Base-by-base conservation (phyloP, 2,113 vertebrate species). In the Albula glossodonta region DNA sequence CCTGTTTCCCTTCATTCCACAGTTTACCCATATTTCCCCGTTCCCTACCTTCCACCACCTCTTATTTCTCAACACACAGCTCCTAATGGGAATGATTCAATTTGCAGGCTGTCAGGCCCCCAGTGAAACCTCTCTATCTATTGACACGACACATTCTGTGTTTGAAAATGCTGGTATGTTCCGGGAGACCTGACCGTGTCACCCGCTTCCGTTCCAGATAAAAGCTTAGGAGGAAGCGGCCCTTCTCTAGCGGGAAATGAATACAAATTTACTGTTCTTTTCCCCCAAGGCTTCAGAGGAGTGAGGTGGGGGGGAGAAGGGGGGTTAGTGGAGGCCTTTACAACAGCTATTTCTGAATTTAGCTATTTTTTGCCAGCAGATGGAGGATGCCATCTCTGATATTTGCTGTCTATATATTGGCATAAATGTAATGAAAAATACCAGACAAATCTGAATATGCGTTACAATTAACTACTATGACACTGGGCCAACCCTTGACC, bases 361-460 rank as follows among this genome's bases (percentile, higher is more conserved):
- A n/a, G n/a, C n/a, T n/a, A n/a, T n/a, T 94, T 89, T 89, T 85
- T 84, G 91, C 92, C 93, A 95, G 94, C 95, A 96, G 96, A 96
- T 94, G 95, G 95, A 86, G 93, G 90, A 91, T 50, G 90, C 87
- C 87, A 88, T 93, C 83, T 88, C 74, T 85, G 79, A 82, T 86
- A 85, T 84, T 87, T 83, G 41, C 81, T 86, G 82, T 86, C 78
- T 83, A 82, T 86, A 6, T 41, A 41, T 41, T 41, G 31, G 31
- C 31, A 41, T 41, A 41, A 41, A 41, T 41, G 31, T 41, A 41
- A 41, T 41, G 31, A 41, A 41, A 41, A 41, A 41, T 41, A 41
- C 31, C 31, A 41, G 31, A 41, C 31, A 41, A 41, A 41, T 41
- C 1, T 41, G 31, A 41, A 41, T 41, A 41, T 41, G 31, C 0